A percentile compares a stretch with the other conserved stretches of the same genome.
Conservation (phyloP, 2,888 invertebrate species). For the Allophyes oxyacanthae region DNA sequence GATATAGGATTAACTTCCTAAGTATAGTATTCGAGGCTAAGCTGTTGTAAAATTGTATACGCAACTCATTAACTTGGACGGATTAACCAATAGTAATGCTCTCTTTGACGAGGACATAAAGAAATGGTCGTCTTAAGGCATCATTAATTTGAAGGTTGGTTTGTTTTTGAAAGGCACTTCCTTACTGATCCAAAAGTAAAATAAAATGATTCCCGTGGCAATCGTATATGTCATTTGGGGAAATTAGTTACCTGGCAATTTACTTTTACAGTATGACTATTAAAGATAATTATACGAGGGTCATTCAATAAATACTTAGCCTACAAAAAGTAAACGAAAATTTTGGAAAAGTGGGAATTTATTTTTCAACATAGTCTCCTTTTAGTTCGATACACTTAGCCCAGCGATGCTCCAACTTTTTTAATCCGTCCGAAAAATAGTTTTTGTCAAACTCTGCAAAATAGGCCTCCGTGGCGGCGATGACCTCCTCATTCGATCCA, state of each 20-base stretch:
- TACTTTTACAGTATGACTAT: constrained; percentile 1
- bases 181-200: background rate
- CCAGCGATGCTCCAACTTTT: no score
- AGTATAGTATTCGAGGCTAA: constrained; percentile 23
- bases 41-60: constrained; percentile 28
- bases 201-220: constrained; percentile 2
- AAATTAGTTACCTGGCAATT: constrained; percentile 17
- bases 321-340: no score
- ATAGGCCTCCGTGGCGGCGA: no score
- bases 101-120: constrained; percentile 27
- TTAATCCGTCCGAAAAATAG: no score
- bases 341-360: no score
- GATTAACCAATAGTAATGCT: constrained; percentile 41
- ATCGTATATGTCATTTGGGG: constrained; percentile 2
- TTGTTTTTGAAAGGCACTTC: constrained; percentile 4
- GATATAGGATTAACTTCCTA: constrained; percentile 26
- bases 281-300: constrained; percentile 8
- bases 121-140: constrained; percentile 11
- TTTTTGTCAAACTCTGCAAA: no score
- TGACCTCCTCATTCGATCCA: no score
- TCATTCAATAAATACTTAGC: no score
- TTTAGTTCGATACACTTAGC: no score
- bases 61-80: constrained; percentile 37
- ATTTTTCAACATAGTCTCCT: no score
- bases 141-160: constrained; percentile 16